phyloP scores from a whole-genome alignment of 2,888 invertebrate species.

The Nomada ruficornis region DNA sequence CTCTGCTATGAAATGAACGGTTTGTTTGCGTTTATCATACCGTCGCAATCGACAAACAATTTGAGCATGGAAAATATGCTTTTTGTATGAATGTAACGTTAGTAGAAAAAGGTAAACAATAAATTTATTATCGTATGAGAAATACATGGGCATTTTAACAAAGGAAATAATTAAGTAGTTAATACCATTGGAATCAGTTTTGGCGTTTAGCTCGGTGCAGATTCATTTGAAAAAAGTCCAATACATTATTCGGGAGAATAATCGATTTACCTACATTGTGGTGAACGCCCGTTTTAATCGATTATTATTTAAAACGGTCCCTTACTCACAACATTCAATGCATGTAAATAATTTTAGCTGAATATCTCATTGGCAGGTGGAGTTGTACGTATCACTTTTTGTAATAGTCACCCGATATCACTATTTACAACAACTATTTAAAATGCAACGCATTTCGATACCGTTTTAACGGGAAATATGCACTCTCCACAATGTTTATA shows the following conservation, averaged over 20 bases:
- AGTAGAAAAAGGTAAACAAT: too few species aligned
- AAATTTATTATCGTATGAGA: too few species aligned
- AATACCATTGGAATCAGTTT: too few species aligned
- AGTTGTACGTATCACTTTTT: too few species aligned
- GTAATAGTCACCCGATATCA: background rate
- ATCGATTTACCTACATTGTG: constrained; percentile 22
- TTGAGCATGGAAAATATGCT: too few species aligned
- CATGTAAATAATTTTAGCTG: background rate
- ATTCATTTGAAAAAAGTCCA: constrained; percentile 14
- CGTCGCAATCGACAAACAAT: too few species aligned
- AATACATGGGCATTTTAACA: background rate
- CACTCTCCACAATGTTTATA: background rate
- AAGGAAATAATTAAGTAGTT: background rate
- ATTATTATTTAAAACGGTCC: constrained; percentile 16
- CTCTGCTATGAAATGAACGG: too few species aligned
- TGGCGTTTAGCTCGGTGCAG: background rate
- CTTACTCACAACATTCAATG: background rate
- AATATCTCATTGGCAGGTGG: background rate
- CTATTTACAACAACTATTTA: too few species aligned
- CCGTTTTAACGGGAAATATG: background rate
- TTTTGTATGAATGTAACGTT: too few species aligned
- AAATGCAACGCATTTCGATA: background rate
- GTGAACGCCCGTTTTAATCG: constrained; percentile 18
- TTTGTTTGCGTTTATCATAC: too few species aligned
- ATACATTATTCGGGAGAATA: constrained; percentile 20